These are phyloP conservation scores for human (Homo sapiens) DNA, from an alignment of 2,113 vertebrate species.

Conservation along the genomic window GRCh38 chr4:30847501-30848000, in stretches of 20 bases:
- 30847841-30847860: background rate
- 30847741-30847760: constrained; percentile 26
- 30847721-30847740: constrained; percentile 21
- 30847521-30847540: constrained; percentile 4
- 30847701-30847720: constrained; percentile 36
- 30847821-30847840: background rate
- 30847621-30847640: background rate
- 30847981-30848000: constrained; percentile 29
- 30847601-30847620: background rate
- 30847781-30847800: background rate
- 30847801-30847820: background rate
- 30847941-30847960: constrained; percentile 46
- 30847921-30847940: background rate
- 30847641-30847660: background rate
- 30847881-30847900: background rate
- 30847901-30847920: background rate
- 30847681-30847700: constrained; percentile 3
- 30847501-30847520: constrained; percentile 37
- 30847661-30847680: background rate
- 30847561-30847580: background rate
- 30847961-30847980: constrained; percentile 31
- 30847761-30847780: background rate
- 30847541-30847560: background rate
- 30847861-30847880: background rate
- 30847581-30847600: background rate